Percentiles rank a stretch among this genome's conserved stretches.
Conservation (phyloP, 2,113 vertebrate genomes). For the Pleuronectes platessa region DNA sequence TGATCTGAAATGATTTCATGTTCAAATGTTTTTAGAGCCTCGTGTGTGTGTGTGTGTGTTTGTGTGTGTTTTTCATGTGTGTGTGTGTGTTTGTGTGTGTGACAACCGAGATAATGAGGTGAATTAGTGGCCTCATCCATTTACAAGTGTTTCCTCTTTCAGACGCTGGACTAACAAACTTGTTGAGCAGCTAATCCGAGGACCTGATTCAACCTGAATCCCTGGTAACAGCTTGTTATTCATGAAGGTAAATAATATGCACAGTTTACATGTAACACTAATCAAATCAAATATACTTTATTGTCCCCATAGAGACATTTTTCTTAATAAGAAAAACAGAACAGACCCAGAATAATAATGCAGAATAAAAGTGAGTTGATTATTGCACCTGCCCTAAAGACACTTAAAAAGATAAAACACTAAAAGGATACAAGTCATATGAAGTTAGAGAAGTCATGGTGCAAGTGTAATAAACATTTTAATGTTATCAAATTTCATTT, state of each 20-base stretch:
- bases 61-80: no score
- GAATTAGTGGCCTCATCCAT: constrained; percentile 28
- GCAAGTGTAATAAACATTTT: no score
- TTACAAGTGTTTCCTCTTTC: constrained; percentile 23
- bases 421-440: no score
- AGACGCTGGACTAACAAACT: neutral
- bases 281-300: neutral
- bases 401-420: no score
- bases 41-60: neutral
- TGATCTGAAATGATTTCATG: neutral
- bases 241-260: neutral
- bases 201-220: neutral
- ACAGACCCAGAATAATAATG: no score
- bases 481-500: no score
- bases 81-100: neutral
- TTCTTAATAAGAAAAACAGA: no score
- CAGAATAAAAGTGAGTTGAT: no score
- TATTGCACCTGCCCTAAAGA: no score
- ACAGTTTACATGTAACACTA: neutral
- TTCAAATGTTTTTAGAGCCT: neutral
- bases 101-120: constrained; percentile 21
- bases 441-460: no score
- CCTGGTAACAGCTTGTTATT: neutral
- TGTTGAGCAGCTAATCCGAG: neutral
- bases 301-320: no score